A percentile compares a stretch with the other conserved stretches of the same genome.
phyloP scores from a whole-genome alignment of 2,888 invertebrate genomes.

The Tetramorium bicarinatum region DNA sequence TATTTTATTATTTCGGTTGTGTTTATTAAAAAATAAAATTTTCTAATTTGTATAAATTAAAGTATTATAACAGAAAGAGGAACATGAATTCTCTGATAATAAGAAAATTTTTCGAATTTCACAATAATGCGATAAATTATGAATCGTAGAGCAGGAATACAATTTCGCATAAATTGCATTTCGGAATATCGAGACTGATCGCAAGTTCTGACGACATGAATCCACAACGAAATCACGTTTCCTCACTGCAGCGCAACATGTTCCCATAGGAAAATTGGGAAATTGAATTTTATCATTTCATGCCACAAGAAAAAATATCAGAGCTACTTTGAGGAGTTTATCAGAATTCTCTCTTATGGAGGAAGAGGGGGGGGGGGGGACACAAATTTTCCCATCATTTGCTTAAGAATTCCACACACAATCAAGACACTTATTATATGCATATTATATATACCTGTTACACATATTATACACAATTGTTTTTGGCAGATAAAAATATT shows the following conservation, averaged over 20 bases:
- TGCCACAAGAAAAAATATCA: constrained; percentile 32
- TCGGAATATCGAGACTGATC: constrained; percentile 44
- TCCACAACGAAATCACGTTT: constrained; percentile 70
- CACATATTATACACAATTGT: neutral
- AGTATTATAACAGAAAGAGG: neutral
- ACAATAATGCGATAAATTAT: constrained; percentile 45
- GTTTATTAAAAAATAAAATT: neutral
- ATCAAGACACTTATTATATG: neutral
- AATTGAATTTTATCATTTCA: constrained; percentile 69
- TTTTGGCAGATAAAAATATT: neutral
- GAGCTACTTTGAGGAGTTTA: constrained; percentile 53
- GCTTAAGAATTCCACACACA: neutral
- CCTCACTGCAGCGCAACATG: constrained; percentile 56
- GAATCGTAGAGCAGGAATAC: constrained; percentile 34
- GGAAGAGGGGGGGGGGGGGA: too few relatives aligned
- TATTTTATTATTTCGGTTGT: neutral
- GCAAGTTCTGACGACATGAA: constrained; percentile 38
- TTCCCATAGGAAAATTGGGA: constrained; percentile 73
- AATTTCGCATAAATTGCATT: constrained; percentile 45
- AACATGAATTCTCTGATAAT: constrained; percentile 22
- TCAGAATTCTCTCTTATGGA: neutral
- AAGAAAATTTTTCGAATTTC: constrained; percentile 26
- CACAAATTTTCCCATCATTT: neutral
- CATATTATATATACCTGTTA: neutral
- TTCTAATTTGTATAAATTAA: neutral